These are phyloP conservation scores for Stenurella melanura DNA, from an alignment of 2,888 invertebrate genomes.

Conservation along the genomic window DNA sequence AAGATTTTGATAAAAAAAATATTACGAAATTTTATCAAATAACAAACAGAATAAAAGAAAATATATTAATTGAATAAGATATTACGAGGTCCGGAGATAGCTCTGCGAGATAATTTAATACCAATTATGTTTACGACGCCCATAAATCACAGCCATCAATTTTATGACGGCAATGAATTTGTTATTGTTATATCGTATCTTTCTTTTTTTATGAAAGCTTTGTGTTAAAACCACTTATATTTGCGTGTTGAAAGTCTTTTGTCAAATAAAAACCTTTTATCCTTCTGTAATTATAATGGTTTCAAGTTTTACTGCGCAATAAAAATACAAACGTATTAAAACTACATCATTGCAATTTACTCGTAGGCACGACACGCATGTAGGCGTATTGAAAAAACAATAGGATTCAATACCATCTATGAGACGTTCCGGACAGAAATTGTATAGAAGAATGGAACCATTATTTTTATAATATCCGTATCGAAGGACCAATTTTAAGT, in stretches of 20 bases:
- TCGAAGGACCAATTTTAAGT: not conserved
- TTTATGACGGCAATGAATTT: constrained; percentile 53
- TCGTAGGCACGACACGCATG: not conserved
- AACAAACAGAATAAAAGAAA: constrained; percentile 25
- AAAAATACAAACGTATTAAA: constrained; percentile 42
- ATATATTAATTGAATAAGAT: constrained; percentile 31
- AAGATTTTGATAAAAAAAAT: constrained; percentile 20
- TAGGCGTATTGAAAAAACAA: not conserved
- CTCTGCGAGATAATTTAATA: constrained; percentile 50
- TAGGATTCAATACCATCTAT: too few species aligned
- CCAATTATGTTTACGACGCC: constrained; percentile 54
- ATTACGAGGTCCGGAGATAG: constrained; percentile 31
- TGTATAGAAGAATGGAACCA: too few species aligned
- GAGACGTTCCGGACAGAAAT: too few species aligned
- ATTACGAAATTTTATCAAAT: constrained; percentile 23
- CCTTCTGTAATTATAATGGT: constrained; percentile 51
- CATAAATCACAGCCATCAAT: constrained; percentile 56
- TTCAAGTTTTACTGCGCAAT: constrained; percentile 52
- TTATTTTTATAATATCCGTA: not conserved
- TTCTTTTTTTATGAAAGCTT: constrained; percentile 40
- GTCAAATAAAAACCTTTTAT: constrained; percentile 55
- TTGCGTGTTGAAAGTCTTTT: constrained; percentile 60
- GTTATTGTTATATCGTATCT: constrained; percentile 43
- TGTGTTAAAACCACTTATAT: constrained; percentile 47
- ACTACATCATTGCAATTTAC: constrained; percentile 20